phyloP scores from a whole-genome alignment of 2,888 invertebrate genomes.

The Trichopria drosophilae region DNA sequence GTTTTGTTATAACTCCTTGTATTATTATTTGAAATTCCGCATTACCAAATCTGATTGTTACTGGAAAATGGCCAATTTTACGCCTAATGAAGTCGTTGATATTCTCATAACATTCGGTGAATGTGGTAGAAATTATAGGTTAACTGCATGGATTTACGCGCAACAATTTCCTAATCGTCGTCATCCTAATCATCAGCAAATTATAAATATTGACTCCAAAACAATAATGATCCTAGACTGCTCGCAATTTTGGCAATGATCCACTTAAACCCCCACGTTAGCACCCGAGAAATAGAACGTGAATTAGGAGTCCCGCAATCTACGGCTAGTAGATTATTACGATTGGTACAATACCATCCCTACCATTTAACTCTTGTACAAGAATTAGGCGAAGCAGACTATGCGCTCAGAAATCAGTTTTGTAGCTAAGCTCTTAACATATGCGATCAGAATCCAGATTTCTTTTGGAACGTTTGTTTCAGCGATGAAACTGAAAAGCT shows the following conservation, averaged over 20 bases:
- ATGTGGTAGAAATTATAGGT: slow-evolving; percentile 6
- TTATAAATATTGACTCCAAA: slow-evolving; percentile 3
- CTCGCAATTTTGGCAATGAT: not conserved
- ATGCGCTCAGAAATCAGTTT: not conserved
- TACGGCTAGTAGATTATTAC: slow-evolving; percentile 7
- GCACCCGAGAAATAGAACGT: slow-evolving; percentile 1
- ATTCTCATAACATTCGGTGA: slow-evolving; percentile 18
- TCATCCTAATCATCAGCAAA: slow-evolving; percentile 10
- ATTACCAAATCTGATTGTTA: too few relatives aligned
- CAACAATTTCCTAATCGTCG: too few relatives aligned
- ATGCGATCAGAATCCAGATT: slow-evolving; percentile 1
- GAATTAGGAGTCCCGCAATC: slow-evolving; percentile 11
- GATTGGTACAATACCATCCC: too few relatives aligned
- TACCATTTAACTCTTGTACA: slow-evolving; percentile 12
- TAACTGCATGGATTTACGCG: slow-evolving; percentile 18
- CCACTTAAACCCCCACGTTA: not conserved
- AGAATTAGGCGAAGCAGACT: slow-evolving; percentile 8
- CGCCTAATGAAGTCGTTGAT: slow-evolving; percentile 13
- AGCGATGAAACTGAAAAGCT: too few relatives aligned
- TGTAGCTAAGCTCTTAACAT: slow-evolving; percentile 8
- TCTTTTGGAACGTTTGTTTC: slow-evolving; percentile 12
- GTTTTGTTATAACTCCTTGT: too few relatives aligned
- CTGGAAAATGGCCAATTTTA: slow-evolving; percentile 6
- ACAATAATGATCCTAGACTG: not conserved
- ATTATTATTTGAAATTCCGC: too few relatives aligned